Base-by-base conservation (phyloP, 1,140 invertebrate genomes). In the Drusus annulatus region DNA sequence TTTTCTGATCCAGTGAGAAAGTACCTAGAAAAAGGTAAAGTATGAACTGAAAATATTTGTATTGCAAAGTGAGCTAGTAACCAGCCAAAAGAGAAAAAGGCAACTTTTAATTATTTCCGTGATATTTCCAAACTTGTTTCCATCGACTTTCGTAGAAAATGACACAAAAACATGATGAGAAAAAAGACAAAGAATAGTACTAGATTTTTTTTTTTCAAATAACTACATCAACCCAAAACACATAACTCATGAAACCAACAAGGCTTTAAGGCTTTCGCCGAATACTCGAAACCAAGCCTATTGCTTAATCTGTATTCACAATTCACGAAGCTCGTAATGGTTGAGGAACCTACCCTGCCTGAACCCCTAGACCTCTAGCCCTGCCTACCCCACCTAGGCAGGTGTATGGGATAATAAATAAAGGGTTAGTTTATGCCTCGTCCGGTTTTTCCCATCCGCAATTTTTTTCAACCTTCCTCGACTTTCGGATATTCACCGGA, bases 361-460 rank as follows among this genome's bases (percentile, higher is more conserved):
- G 7, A 13, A 1, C 8, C 10, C 8, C 36, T 45, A 10, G 2
- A 45, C 8, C 36, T 10, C 36, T 60, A 19, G 13, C 60, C 23
- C 60, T 63, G 23, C n/a, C 63, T 17, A 17, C 65, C 65, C 65
- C 28, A 28, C 23, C 23, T 13, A 28, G 17, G 15, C 16, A 16
- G 31, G 45, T 31, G 65, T 69, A 36, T 51, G 31, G 31, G 65
- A 50, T 50, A 69, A 69, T 69, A 69, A 69, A 69, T 69, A 69
- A 69, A 69, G 17, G 36, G 65, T 31, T 69, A 51, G 65, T 69
- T 69, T 69, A 69, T 69, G 36, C 65, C 65, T 23, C 65, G 65
- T 69, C 36, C 65, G 65, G 23, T 69, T 50, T 28, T 69, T 69
- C 65, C 36, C 36, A 51, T 69, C 65, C 65, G 65, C n/a, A 21